These are phyloP conservation scores for Rattus rattus DNA, from an alignment of 2,113 vertebrate genomes.

Conservation along the genomic window DNA sequence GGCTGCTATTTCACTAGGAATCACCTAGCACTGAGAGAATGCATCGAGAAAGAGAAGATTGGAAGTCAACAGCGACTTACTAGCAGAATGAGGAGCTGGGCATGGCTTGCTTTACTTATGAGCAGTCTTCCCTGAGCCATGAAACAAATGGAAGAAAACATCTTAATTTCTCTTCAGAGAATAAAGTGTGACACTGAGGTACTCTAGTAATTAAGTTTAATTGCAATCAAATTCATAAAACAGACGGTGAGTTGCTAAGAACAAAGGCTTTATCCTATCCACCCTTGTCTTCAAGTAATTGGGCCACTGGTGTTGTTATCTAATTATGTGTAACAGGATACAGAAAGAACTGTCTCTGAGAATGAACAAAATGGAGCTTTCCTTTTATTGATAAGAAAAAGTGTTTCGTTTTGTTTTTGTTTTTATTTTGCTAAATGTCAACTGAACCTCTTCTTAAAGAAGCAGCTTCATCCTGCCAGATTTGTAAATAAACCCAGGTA, in stretches of 20 bases:
- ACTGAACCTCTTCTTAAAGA: not conserved
- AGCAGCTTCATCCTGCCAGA: not conserved
- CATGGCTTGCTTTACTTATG: not conserved
- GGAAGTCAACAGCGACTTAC: not conserved
- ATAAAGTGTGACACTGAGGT: constrained; percentile 17
- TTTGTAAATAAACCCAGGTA: not conserved
- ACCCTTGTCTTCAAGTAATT: not conserved
- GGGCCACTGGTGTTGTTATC: not conserved
- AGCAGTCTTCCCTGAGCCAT: constrained; percentile 27
- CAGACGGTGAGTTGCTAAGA: not conserved
- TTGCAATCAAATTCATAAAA: constrained; percentile 57
- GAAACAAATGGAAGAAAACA: constrained; percentile 33
- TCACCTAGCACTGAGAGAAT: not conserved
- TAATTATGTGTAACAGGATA: not conserved
- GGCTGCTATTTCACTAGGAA: not conserved
- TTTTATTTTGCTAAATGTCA: not conserved
- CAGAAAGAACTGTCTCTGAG: not conserved
- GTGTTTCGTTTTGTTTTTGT: not conserved
- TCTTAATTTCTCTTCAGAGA: not conserved
- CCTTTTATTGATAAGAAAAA: not conserved
- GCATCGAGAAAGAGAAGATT: not conserved
- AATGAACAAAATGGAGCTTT: not conserved
- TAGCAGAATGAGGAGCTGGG: constrained; percentile 1
- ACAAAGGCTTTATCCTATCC: not conserved
- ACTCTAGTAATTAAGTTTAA: constrained; percentile 51